A percentile compares a stretch with the other conserved stretches of the same genome.
These are phyloP conservation scores for Toxostoma redivivum DNA, from an alignment of 2,113 vertebrate species.

Conservation along the genomic window DNA sequence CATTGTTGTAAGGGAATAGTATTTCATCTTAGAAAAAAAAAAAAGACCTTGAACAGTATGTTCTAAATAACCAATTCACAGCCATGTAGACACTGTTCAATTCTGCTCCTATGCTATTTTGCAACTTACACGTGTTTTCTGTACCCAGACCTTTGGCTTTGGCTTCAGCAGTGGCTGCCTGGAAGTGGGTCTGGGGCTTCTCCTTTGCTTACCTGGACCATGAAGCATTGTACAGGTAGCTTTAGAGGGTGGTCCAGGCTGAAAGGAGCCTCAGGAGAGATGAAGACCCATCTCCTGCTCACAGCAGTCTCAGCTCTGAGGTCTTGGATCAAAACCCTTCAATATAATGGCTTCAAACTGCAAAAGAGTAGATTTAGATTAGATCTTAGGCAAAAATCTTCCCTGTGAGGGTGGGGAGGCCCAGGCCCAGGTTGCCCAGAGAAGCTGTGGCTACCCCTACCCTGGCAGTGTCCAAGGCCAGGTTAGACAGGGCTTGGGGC, in stretches of 20 bases:
- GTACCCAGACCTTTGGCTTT: not conserved
- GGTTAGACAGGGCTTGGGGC: not conserved
- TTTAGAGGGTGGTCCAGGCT: not conserved
- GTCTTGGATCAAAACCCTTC: not conserved
- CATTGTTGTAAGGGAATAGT: not conserved
- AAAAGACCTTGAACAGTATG: not conserved
- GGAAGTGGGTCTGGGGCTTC: not conserved
- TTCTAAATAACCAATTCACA: not conserved
- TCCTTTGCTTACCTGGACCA: not conserved
- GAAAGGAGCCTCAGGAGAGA: not conserved
- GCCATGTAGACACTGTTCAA: accelerated
- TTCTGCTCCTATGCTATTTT: not conserved
- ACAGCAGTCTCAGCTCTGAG: not conserved
- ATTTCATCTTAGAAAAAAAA: not conserved
- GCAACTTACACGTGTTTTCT: not conserved
- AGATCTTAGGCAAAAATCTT: not conserved
- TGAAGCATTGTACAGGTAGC: not conserved
- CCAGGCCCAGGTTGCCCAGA: not conserved
- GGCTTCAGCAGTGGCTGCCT: not conserved
- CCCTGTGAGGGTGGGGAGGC: not conserved
- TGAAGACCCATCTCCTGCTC: not conserved
- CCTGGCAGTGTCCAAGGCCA: not conserved
- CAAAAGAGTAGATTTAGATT: not conserved
- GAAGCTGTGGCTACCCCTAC: not conserved
- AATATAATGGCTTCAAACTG: not conserved